These are phyloP conservation scores for Eupithecia tripunctaria DNA, from an alignment of 2,888 invertebrate species.

Conservation along the genomic window DNA sequence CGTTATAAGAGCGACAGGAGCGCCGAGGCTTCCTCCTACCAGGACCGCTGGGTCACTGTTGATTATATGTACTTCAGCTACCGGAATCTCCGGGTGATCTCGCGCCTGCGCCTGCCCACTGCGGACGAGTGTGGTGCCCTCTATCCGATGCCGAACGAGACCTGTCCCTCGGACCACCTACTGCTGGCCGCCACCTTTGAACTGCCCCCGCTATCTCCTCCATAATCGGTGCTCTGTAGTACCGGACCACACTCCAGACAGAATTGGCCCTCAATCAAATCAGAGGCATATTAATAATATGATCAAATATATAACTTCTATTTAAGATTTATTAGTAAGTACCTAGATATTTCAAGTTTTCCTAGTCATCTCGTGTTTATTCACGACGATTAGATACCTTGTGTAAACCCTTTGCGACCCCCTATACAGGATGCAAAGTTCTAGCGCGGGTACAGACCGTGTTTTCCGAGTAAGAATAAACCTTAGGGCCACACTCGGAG, in stretches of 20 bases:
- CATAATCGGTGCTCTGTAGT: not conserved
- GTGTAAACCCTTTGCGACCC: no score
- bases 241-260: not conserved
- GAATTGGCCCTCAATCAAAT: no score
- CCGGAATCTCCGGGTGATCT: constrained; percentile 81
- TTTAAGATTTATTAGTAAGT: no score
- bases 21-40: constrained; percentile 90
- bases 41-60: constrained; percentile 90
- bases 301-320: no score
- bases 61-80: constrained; percentile 94
- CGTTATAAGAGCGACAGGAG: constrained; percentile 74
- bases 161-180: constrained; percentile 92
- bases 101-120: constrained; percentile 88
- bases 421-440: no score
- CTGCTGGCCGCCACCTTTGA: constrained; percentile 90
- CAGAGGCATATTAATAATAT: not conserved
- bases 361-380: no score
- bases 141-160: constrained; percentile 88
- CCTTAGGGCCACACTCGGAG: no score
- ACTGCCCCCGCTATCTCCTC: constrained; percentile 51
- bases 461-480: no score
- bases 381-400: no score
- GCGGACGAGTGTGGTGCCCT: constrained; percentile 82
- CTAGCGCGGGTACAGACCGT: no score
- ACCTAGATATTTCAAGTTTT: no score